Base-by-base conservation (phyloP, 2,797 vertebrate genomes). In the Mareca penelope region DNA sequence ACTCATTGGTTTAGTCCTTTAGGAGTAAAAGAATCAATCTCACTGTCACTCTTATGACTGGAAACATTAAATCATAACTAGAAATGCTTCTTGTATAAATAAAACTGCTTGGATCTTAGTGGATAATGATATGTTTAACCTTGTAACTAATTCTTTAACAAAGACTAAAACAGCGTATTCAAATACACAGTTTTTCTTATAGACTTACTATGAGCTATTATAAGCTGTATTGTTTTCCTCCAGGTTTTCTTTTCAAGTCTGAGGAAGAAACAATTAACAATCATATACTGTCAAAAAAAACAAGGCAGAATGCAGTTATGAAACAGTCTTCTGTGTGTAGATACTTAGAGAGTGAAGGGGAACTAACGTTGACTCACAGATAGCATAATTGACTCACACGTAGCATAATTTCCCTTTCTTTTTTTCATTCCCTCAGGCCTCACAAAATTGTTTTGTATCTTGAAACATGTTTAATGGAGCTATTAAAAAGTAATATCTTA, bases 391-490 rank as follows among this genome's bases (percentile, higher is more conserved):
- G n/a, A 60, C 72, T 95, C 55, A 61, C 46, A 53, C 29, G 15
- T 19, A 77, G 39, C 12, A 13, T 72, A 94, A 94, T 91, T 96
- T 85, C 40, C 13, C 31, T 61, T 78, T 70, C 26, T 79, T 85
- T 91, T 91, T 80, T 75, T 71, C 33, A 56, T 89, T 76, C 73
- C 94, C 75, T 3, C 12, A 76, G 80, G 78, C 85, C 67, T 79
- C 3, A 1, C 67, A 80, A 76, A 94, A 87, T 85, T 78, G 35
- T 95, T 96, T 92, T 79, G 50, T 92, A 50, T 81, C 90, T 79
- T 94, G 59, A 92, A 95, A 78, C 77, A 55, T 85, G n/a, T 60
- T 91, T 96, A 96, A 94, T 95, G 80, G 90, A 84, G 56, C 76
- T 89, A 53, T 96, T 96, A 91, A 95, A 94, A 64, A 92, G 75